phyloP scores from a whole-genome alignment of 2,797 vertebrate species.

The Labeo calbasu region DNA sequence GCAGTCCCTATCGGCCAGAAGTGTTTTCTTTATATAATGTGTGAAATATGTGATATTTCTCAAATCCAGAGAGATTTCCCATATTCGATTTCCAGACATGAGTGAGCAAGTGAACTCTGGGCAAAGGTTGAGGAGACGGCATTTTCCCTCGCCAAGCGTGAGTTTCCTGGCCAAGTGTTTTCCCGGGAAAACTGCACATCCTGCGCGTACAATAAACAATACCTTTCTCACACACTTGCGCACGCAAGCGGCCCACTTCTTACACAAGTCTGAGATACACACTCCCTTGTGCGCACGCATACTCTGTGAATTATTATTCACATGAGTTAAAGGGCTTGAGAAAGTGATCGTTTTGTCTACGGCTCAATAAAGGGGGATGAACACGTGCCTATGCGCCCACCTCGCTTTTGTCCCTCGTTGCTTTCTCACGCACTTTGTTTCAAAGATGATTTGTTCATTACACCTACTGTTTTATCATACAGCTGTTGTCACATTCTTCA shows the following conservation, averaged over 20 bases:
- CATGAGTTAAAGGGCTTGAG: constrained; percentile 19
- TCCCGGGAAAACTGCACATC: constrained; percentile 81
- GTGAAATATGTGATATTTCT: neutral
- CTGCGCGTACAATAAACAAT: constrained; percentile 81
- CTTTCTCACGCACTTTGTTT: neutral
- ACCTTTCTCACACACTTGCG: constrained; percentile 77
- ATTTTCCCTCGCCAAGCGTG: constrained; percentile 65
- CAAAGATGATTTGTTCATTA: neutral
- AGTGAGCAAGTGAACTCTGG: constrained; percentile 52
- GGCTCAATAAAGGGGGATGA: neutral
- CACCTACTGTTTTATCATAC: constrained; percentile 9
- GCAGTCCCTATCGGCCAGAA: neutral
- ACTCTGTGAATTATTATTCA: constrained; percentile 14
- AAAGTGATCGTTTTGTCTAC: constrained; percentile 13
- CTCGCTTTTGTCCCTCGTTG: neutral
- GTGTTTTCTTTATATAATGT: constrained; percentile 5
- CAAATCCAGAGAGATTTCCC: neutral
- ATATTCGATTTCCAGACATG: neutral
- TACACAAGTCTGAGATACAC: constrained; percentile 27
- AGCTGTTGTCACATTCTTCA: neutral
- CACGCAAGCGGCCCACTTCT: constrained; percentile 62
- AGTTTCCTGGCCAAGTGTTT: constrained; percentile 77
- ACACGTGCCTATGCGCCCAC: neutral
- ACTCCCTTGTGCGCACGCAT: constrained; percentile 16
- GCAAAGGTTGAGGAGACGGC: constrained; percentile 57